phyloP scores from a whole-genome alignment of 1,140 invertebrate genomes.

The Lepidurus packardi region DNA sequence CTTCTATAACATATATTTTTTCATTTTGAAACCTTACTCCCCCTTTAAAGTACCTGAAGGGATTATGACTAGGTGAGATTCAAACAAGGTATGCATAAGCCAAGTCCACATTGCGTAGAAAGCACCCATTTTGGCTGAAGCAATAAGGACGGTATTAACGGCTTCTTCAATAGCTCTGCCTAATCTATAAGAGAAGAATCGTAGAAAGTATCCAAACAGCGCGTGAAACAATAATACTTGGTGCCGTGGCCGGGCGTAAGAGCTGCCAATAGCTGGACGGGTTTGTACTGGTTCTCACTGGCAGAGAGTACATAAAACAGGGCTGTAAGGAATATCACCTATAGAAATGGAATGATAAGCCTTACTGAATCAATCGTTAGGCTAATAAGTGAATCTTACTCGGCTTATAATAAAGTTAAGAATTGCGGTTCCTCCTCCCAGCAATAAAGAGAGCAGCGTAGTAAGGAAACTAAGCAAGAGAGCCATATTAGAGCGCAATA shows the following conservation, averaged over 20 bases:
- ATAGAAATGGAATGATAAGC: constrained; percentile 38
- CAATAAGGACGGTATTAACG: constrained; percentile 77
- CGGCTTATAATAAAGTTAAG: constrained; percentile 87
- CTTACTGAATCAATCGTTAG: constrained; percentile 20
- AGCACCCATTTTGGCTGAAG: constrained; percentile 91
- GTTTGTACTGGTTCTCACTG: constrained; percentile 83
- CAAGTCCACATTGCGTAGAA: constrained; percentile 98
- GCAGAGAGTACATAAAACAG: constrained; percentile 90
- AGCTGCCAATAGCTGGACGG: constrained; percentile 72
- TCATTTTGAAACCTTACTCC: too few species aligned
- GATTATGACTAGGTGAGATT: constrained; percentile 89
- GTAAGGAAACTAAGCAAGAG: constrained; percentile 81
- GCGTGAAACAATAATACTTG: constrained; percentile 41
- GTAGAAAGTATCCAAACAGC: constrained; percentile 20
- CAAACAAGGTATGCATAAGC: constrained; percentile 92
- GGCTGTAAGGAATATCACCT: constrained; percentile 94
- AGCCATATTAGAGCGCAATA: constrained; percentile 85
- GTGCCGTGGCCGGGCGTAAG: constrained; percentile 63
- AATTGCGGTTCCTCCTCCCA: constrained; percentile 87
- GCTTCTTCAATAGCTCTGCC: constrained; percentile 69
- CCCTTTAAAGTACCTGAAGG: constrained; percentile 77
- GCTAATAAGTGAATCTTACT: constrained; percentile 52
- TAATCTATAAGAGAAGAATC: constrained; percentile 49
- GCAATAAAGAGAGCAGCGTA: constrained; percentile 75
- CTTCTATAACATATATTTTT: too few species aligned